These are phyloP conservation scores for Dichetophora obliterata DNA, from an alignment of 2,888 invertebrate species.

Conservation along the genomic window DNA sequence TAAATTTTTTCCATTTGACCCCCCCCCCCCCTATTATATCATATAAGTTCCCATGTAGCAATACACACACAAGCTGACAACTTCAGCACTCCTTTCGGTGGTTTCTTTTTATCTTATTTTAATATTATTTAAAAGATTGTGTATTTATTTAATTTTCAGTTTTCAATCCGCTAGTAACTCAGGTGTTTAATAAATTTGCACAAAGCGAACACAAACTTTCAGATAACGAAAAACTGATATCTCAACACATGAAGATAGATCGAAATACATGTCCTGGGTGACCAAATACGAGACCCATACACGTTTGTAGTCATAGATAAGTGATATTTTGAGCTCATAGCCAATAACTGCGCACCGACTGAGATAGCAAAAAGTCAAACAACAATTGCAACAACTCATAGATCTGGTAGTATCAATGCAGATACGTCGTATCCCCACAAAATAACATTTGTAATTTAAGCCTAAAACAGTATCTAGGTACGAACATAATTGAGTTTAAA, in stretches of 20 bases:
- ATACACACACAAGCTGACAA: neutral
- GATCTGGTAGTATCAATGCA: conserved; percentile 15
- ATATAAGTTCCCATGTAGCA: neutral
- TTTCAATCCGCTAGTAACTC: conserved; percentile 17
- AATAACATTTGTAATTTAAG: conserved; percentile 32
- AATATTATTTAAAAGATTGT: neutral
- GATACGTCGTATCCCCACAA: neutral
- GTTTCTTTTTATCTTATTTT: neutral
- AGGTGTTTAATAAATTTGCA: conserved; percentile 40
- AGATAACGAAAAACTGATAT: conserved; percentile 33
- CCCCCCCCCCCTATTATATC: too few relatives aligned
- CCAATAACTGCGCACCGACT: too few relatives aligned
- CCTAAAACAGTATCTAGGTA: conserved; percentile 30
- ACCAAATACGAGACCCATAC: conserved; percentile 10
- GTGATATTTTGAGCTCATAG: too few relatives aligned
- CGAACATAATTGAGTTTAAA: conserved; percentile 67
- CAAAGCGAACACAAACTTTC: conserved; percentile 35
- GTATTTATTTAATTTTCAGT: conserved; percentile 25
- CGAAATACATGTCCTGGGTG: conserved; percentile 9
- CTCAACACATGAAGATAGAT: conserved; percentile 35
- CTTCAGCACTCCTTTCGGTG: conserved; percentile 7
- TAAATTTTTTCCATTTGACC: too few relatives aligned
- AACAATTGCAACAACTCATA: conserved; percentile 4
- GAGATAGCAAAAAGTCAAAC: neutral
- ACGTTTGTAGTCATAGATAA: neutral